Evolutionary conservation across 2,888 invertebrate genomes (phyloP).

Genomic region (Crocallis elinguaria): DNA sequence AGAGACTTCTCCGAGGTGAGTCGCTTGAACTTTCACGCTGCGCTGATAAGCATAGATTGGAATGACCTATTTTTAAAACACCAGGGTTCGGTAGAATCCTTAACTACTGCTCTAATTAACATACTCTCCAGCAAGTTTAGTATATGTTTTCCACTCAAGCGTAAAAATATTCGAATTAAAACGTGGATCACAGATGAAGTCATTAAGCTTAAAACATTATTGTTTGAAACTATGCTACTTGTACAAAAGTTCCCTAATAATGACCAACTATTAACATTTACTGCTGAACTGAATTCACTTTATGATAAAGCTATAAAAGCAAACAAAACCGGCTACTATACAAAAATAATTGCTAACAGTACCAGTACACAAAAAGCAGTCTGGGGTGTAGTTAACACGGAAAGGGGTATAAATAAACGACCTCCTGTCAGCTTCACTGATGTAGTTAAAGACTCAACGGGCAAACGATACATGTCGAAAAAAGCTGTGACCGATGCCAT

Average conservation of each 20-base stretch:
- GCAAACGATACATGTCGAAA: not conserved
- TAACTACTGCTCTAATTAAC: not conserved
- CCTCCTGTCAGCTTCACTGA: slow-evolving; percentile 1
- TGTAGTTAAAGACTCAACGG: not conserved
- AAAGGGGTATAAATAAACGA: not conserved
- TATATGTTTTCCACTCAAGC: not conserved
- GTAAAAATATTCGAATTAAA: not conserved
- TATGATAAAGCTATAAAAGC: not conserved
- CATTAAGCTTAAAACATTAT: not conserved
- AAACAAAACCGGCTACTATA: not conserved
- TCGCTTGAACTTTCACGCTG: not conserved
- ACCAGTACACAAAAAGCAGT: not conserved
- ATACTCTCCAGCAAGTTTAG: not conserved
- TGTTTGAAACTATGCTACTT: not conserved
- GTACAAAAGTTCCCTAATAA: not conserved
- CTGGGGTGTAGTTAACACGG: slow-evolving; percentile 1
- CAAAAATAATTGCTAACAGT: not conserved
- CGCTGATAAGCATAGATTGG: slow-evolving; percentile 3
- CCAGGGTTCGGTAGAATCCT: not conserved
- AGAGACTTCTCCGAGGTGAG: not conserved
- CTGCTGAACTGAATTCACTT: not conserved
- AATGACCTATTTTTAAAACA: not conserved
- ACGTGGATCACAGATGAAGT: slow-evolving; percentile 4
- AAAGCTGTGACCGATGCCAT: slow-evolving; percentile 9
- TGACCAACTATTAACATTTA: not conserved